Evolutionary conservation across 1,140 invertebrate genomes (phyloP), one percentile per base, ranked within the genome.

Genomic region (Saccostrea glomerata): DNA sequence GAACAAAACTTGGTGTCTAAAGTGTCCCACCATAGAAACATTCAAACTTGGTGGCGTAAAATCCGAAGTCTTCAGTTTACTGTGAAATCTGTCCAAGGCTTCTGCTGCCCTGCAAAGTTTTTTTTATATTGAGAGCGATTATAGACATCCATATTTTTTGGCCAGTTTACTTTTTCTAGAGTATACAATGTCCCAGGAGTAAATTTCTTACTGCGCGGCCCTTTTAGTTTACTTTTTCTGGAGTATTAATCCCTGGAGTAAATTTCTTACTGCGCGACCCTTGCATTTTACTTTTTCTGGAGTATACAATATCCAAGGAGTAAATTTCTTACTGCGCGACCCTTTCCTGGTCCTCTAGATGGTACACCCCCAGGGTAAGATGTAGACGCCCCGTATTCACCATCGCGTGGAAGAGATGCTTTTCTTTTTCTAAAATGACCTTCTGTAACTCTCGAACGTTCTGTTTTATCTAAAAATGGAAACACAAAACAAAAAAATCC

Each of bases 401-500:
- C 70, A 77, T 77, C 70, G 70, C 70, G 11, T 25, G 23, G 3
- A 30, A 77, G 2, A 77, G 70, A 9, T 77, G 30, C 70, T 30
- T 36, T 77, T 77, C 70, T 36, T 77, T 77, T 5, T 25, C 70
- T 77, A 77, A 77, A 30, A 77, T 77, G 70, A 77, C 15, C 7
- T 77, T 17, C 70, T 77, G 70, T 30, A 77, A 36, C 70, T 77
- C 25, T 36, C 25, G 7, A 2, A 77, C 70, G 12, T 77, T 77
- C 25, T 17, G 70, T 77, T 30, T 77, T 25, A 77, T 77, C 70
- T 77, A 25, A 30, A 77, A n/a, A n/a, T n/a, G n/a, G 25, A 73
- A 63, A 63, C n/a, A 63, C 0, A 63, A 17, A 63, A 63, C 15
- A 63, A n/a, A 6, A 63, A 20, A 20, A 47, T 3, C 0, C 30